These are phyloP conservation scores for Drosophila leonis DNA, from an alignment of 2,888 invertebrate genomes.

Conservation along the genomic window DNA sequence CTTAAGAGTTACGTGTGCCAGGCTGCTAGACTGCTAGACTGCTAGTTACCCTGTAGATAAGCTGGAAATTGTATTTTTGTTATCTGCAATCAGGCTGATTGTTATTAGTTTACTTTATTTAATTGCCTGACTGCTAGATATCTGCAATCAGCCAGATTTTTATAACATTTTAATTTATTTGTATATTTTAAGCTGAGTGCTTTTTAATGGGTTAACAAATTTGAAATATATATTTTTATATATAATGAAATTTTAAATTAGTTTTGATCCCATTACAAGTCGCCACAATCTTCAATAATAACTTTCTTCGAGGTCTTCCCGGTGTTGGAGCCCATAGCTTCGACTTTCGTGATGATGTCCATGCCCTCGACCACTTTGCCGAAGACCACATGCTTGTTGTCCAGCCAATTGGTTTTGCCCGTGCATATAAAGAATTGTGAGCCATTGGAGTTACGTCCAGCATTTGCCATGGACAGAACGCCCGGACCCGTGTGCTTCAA, in stretches of 20 bases:
- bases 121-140: too few relatives aligned
- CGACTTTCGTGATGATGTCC: conserved; percentile 94
- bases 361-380: conserved; percentile 94
- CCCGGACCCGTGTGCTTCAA: conserved; percentile 97
- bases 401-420: conserved; percentile 93
- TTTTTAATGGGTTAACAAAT: background rate
- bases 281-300: conserved; percentile 92
- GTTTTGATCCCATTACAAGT: conserved; percentile 86
- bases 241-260: background rate
- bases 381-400: conserved; percentile 90
- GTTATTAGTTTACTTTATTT: background rate
- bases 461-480: conserved; percentile 98
- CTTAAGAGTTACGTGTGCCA: background rate
- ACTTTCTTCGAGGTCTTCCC: conserved; percentile 94
- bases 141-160: background rate
- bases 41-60: background rate
- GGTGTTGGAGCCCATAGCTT: conserved; percentile 91
- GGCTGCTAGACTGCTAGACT: background rate
- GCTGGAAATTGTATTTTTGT: background rate
- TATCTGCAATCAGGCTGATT: background rate
- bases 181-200: background rate
- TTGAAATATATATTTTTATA: background rate
- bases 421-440: conserved; percentile 98
- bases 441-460: conserved; percentile 97
- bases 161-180: background rate